Evolutionary conservation across 2,113 vertebrate species (phyloP).

Genomic region (Ameiurus melas): DNA sequence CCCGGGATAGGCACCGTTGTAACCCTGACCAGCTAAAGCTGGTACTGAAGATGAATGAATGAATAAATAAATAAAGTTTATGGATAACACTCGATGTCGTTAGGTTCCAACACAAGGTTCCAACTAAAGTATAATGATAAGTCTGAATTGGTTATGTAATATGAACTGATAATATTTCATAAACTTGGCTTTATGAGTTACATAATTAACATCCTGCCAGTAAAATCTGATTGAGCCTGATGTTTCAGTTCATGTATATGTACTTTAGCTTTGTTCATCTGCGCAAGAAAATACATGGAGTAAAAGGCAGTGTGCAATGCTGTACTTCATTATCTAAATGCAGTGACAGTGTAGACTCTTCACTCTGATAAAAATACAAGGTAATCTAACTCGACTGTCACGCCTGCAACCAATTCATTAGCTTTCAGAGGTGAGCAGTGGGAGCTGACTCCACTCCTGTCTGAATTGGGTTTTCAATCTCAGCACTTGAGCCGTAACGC

Average conservation of each 20-base stretch:
- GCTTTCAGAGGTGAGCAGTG: conserved; percentile 55
- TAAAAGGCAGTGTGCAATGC: conserved; percentile 49
- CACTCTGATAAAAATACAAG: conserved; percentile 59
- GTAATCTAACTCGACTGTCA: conserved; percentile 59
- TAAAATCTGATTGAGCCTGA: neutral
- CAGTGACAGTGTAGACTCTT: conserved; percentile 59
- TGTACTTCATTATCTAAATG: conserved; percentile 58
- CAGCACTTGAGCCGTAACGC: conserved; percentile 50
- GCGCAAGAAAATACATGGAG: conserved; percentile 16
- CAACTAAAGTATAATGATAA: too few relatives aligned
- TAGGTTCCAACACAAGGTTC: neutral
- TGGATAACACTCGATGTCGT: neutral
- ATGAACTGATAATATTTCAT: neutral
- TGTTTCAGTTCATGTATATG: neutral
- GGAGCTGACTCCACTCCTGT: conserved; percentile 54
- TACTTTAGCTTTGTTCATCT: conserved; percentile 32
- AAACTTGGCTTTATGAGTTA: neutral
- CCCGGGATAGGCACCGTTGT: neutral
- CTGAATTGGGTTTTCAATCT: conserved; percentile 57
- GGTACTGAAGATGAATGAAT: neutral
- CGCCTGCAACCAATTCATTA: conserved; percentile 61
- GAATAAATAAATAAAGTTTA: neutral
- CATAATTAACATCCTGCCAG: neutral
- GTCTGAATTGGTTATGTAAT: neutral
- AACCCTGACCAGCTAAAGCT: neutral